Percentiles rank a stretch among this genome's conserved stretches.
Evolutionary conservation across 1,140 invertebrate genomes (phyloP).

Genomic region (Drosophila trapezifrons): DNA sequence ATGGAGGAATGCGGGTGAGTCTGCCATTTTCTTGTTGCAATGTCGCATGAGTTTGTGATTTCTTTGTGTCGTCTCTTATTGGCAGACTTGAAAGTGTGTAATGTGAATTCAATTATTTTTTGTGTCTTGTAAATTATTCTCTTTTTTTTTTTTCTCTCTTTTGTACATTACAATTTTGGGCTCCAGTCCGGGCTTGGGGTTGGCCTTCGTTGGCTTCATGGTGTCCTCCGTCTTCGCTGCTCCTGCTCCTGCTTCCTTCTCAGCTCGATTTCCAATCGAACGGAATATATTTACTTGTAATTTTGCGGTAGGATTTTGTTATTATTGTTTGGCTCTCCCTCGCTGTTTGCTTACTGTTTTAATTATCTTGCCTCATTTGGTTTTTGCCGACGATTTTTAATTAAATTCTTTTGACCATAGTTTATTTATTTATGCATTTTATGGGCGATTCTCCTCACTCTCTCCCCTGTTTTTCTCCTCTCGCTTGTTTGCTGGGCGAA

Average conservation of each 20-base stretch:
- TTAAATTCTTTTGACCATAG: slow-evolving; percentile 51
- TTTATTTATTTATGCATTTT: slow-evolving; percentile 57
- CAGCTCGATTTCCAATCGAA: slow-evolving; percentile 3
- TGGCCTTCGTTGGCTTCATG: slow-evolving; percentile 70
- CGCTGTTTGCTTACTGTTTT: slow-evolving; percentile 33
- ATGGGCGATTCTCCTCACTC: slow-evolving; percentile 54
- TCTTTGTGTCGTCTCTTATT: slow-evolving; percentile 31
- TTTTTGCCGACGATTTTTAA: slow-evolving; percentile 34
- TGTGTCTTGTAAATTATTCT: slow-evolving; percentile 15
- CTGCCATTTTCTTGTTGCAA: slow-evolving; percentile 47
- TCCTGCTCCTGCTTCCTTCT: slow-evolving; percentile 10
- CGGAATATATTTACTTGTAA: slow-evolving; percentile 22
- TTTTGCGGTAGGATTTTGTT: slow-evolving; percentile 37
- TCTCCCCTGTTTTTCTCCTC: slow-evolving; percentile 22
- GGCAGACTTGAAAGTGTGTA: slow-evolving; percentile 22
- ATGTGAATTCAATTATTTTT: slow-evolving; percentile 45
- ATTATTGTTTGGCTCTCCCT: background rate
- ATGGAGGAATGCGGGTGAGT: slow-evolving; percentile 30
- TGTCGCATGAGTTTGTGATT: slow-evolving; percentile 45
- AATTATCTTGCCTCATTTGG: slow-evolving; percentile 53
- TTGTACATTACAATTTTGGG: slow-evolving; percentile 80
- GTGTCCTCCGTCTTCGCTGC: background rate
- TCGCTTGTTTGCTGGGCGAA: slow-evolving; percentile 37
- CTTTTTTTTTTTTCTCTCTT: slow-evolving; percentile 29
- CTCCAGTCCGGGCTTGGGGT: slow-evolving; percentile 64